Conservation (phyloP, 2,797 vertebrate species). For the Squalus acanthias region DNA sequence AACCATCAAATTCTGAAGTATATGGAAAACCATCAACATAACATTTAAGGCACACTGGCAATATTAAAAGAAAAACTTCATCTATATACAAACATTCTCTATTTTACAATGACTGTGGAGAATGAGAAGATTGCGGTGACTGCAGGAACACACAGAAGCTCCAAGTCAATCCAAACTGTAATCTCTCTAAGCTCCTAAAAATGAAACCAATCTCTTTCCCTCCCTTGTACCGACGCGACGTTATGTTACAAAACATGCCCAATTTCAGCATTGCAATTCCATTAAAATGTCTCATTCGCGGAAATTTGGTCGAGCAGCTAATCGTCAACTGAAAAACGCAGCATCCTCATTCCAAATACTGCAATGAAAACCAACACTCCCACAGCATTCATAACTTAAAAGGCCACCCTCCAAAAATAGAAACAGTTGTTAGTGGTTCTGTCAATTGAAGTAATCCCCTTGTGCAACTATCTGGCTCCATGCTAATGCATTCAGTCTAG, state of each 20-base stretch:
- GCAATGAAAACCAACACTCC: neutral
- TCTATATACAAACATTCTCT: neutral
- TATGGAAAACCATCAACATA: neutral
- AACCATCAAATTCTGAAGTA: neutral
- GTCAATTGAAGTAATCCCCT: constrained; percentile 6
- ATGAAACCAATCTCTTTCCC: too few relatives aligned
- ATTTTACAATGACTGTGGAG: neutral
- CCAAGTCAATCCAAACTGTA: neutral
- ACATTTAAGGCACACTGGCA: neutral
- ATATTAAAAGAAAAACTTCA: neutral
- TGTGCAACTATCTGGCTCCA: constrained; percentile 41
- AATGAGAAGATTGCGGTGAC: neutral
- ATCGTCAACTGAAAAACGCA: constrained; percentile 30
- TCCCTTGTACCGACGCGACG: neutral
- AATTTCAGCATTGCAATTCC: neutral
- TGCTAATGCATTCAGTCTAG: constrained; percentile 49
- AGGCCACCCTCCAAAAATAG: constrained; percentile 54
- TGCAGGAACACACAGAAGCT: neutral
- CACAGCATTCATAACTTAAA: constrained; percentile 26
- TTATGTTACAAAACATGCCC: neutral
- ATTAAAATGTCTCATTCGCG: neutral
- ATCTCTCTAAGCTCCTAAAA: neutral
- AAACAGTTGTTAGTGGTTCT: constrained; percentile 55
- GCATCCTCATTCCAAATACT: neutral
- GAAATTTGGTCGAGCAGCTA: neutral